phyloP scores from a whole-genome alignment of 1,140 invertebrate genomes.

The Lepidurus couesii region DNA sequence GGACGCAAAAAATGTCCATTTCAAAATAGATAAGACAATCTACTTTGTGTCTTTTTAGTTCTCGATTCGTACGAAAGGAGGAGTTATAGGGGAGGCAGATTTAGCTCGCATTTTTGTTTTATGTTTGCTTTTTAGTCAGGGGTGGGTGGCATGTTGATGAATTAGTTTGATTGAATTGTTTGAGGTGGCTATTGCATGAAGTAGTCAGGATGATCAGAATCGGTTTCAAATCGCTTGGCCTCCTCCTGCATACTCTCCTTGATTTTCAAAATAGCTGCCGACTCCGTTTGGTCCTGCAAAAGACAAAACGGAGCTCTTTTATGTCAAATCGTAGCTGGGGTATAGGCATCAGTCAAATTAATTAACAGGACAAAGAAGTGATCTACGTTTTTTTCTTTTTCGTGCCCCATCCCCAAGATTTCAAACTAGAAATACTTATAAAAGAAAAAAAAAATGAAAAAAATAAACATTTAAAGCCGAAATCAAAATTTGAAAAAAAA shows the following conservation, averaged over 20 bases:
- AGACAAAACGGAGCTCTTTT: slow-evolving; percentile 27
- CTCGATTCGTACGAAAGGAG: no score
- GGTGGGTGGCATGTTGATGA: slow-evolving; percentile 23
- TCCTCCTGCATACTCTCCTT: slow-evolving; percentile 99
- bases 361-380: no score
- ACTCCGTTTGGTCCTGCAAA: slow-evolving; percentile 92
- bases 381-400: no score
- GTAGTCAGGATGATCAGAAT: slow-evolving; percentile 92
- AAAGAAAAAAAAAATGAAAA: slow-evolving; percentile 25
- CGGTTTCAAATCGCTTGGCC: slow-evolving; percentile 98
- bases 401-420: no score
- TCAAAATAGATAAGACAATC: no score
- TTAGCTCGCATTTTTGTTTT: not conserved
- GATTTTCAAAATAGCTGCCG: slow-evolving; percentile 97
- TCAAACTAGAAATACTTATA: not conserved
- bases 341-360: no score
- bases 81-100: not conserved
- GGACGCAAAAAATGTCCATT: no score
- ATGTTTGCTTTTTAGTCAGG: slow-evolving; percentile 1
- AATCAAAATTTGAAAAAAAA: slow-evolving; percentile 30
- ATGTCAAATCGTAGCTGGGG: not conserved
- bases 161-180: not conserved
- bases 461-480: slow-evolving; percentile 23
- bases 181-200: slow-evolving; percentile 74
- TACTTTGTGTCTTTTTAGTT: no score